phyloP scores from a whole-genome alignment of 1,140 invertebrate species.

The Chrysomallon squamiferum region DNA sequence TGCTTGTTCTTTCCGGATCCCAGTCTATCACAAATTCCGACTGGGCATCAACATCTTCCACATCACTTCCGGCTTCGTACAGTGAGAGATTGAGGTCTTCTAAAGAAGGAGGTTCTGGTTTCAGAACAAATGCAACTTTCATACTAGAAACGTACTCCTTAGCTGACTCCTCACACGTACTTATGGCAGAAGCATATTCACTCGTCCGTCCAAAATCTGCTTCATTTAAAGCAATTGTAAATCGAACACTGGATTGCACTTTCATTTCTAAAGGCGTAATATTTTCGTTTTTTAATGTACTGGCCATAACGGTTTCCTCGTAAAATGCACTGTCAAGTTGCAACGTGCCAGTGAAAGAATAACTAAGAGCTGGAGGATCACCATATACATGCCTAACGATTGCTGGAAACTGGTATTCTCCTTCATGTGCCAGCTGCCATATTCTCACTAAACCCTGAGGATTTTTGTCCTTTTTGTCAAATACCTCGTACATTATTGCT shows the following conservation, averaged over 20 bases:
- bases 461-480: not conserved
- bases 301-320: not conserved
- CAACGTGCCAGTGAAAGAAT: not conserved
- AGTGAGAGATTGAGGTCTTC: not conserved
- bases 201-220: slow-evolving; percentile 1
- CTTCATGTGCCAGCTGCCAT: not conserved
- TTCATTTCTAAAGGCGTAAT: not conserved
- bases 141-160: not conserved
- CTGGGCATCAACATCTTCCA: not conserved
- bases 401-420: not conserved
- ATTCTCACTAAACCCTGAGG: not conserved
- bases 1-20: slow-evolving; percentile 1
- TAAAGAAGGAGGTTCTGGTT: not conserved
- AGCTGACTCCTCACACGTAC: not conserved
- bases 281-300: not conserved
- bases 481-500: slow-evolving; percentile 1
- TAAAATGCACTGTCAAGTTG: not conserved
- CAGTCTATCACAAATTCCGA: slow-evolving; percentile 6
- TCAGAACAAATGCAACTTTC: not conserved
- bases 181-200: not conserved
- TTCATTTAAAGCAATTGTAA: slow-evolving; percentile 4
- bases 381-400: not conserved
- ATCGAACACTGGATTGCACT: not conserved
- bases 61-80: slow-evolving; percentile 5
- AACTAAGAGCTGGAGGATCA: not conserved